Conservation (phyloP, 2,797 vertebrate genomes). For the Anguilla pacifica region DNA sequence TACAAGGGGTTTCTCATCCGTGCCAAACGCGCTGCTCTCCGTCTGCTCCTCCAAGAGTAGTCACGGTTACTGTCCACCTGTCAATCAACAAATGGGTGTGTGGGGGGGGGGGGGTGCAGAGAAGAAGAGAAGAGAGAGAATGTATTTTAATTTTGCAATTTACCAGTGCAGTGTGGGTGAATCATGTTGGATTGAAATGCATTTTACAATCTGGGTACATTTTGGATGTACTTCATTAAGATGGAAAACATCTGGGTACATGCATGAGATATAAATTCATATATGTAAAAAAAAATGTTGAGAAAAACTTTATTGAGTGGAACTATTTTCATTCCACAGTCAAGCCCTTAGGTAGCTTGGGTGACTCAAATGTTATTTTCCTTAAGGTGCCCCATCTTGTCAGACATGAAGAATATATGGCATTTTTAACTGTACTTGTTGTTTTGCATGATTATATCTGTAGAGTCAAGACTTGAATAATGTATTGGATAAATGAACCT, state of each 20-base stretch:
- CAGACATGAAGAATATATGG: too few species aligned
- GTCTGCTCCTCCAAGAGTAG: constrained; percentile 48
- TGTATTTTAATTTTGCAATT: not conserved
- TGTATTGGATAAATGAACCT: too few species aligned
- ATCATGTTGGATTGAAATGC: not conserved
- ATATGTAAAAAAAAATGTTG: not conserved
- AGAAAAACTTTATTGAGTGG: not conserved
- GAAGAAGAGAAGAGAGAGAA: too few species aligned
- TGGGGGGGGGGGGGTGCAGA: not conserved
- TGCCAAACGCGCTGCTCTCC: constrained; percentile 54
- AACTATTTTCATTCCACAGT: too few species aligned
- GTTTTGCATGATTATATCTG: too few species aligned
- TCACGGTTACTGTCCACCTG: constrained; percentile 64
- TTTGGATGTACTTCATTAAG: not conserved
- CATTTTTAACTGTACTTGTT: too few species aligned
- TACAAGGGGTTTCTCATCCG: constrained; percentile 55
- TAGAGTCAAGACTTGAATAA: too few species aligned
- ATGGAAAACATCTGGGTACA: not conserved
- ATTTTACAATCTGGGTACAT: not conserved
- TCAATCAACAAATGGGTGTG: constrained; percentile 48
- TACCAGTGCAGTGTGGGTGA: not conserved
- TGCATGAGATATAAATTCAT: not conserved
- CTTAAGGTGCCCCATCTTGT: too few species aligned
- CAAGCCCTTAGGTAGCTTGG: too few species aligned
- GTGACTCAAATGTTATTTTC: too few species aligned